Evolutionary conservation across 2,888 invertebrate genomes (phyloP).

Genomic region (Drosophila flavopinicola): DNA sequence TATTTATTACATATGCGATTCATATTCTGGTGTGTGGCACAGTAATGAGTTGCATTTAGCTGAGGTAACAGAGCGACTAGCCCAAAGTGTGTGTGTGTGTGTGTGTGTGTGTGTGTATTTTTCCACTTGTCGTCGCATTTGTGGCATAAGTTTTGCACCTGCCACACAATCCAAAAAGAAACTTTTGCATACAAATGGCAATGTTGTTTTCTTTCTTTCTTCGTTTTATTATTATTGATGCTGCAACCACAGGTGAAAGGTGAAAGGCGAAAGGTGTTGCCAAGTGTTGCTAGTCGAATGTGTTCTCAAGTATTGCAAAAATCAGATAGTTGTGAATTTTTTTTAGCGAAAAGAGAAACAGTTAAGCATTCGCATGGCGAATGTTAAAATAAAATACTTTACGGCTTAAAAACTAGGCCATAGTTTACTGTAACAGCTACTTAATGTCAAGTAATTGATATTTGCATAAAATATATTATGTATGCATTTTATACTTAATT

Average conservation of each 20-base stretch:
- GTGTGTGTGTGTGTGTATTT: constrained; percentile 15
- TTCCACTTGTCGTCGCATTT: constrained; percentile 24
- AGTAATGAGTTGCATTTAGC: constrained; percentile 75
- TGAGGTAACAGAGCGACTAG: constrained; percentile 53
- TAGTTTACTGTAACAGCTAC: too few species aligned
- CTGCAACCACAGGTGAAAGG: constrained; percentile 20
- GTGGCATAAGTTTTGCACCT: constrained; percentile 32
- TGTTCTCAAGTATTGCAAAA: constrained; percentile 8
- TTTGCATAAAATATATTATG: too few species aligned
- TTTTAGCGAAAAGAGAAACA: too few species aligned
- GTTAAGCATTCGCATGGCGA: too few species aligned
- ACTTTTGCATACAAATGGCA: constrained; percentile 43
- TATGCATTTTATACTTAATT: too few species aligned
- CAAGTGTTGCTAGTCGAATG: constrained; percentile 22
- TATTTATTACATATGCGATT: constrained; percentile 46
- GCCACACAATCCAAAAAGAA: constrained; percentile 18
- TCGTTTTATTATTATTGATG: constrained; percentile 26
- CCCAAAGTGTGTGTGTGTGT: constrained; percentile 25
- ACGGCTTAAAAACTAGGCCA: too few species aligned
- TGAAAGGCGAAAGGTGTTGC: constrained; percentile 50
- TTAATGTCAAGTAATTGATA: too few species aligned
- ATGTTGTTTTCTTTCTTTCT: constrained; percentile 12
- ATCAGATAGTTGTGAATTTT: too few species aligned
- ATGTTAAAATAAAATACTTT: too few species aligned
- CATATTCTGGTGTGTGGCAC: constrained; percentile 44